Evolutionary conservation across 2,113 vertebrate species (phyloP), one percentile per base, ranked within the genome.

Genomic region (Anarrhichthys ocellatus): DNA sequence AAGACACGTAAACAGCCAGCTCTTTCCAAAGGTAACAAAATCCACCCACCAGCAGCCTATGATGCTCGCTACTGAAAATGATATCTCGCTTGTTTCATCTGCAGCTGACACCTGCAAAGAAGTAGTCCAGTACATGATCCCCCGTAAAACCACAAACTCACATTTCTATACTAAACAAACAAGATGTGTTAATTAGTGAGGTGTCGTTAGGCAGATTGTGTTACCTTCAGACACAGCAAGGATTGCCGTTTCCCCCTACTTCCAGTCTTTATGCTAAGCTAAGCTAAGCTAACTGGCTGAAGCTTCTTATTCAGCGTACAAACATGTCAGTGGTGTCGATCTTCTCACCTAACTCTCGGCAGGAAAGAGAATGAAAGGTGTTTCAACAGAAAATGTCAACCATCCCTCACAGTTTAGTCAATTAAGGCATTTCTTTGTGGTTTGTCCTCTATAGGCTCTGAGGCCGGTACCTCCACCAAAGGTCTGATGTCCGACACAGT

Each of bases 381-480:
- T 64, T 50, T 38, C 1, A 46, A 17, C 14, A 73, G 24, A 62
- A 48, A n/a, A 74, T 36, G 42, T 40, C 32, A 0, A 66, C 2
- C 18, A 3, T 29, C 44, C 18, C 4, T 24, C 22, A 3, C 22
- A 22, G 13, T 8, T 32, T 20, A 4, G 3, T 69, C 18, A 42
- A 10, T 27, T 2, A 24, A 64, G 34, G n/a, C 18, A 9, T 6
- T 4, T 61, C 0, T 29, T 8, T 56, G 46, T 59, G 27, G 10
- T 54, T 74, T 59, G 2, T 74, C 46, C 24, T 70, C 32, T 20
- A 1, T 3, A 96, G 95, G 95, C 92, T 77, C 86, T 96, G 58
- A 92, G 89, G 81, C 94, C 94, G 9, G 90, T 91, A 0, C 90
- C 86, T 65, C 92, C 90, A 20, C 92, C 89, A 27, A 91, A 66